These are phyloP conservation scores for Shinisaurus crocodilurus DNA, from an alignment of 2,113 vertebrate species.

Conservation along the genomic window DNA sequence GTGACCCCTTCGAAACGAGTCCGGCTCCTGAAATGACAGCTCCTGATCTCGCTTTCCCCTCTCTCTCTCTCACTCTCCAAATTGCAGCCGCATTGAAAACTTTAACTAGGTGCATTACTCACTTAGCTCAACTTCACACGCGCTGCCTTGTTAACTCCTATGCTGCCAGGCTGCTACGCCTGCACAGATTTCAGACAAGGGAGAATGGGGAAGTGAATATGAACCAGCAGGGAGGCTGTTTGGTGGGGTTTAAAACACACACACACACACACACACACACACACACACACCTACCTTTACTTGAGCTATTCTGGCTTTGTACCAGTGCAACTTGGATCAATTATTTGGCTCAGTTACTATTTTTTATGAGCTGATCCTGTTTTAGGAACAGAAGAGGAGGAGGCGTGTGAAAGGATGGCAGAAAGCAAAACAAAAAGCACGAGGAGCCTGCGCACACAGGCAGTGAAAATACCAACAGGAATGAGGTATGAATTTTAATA, in stretches of 20 bases:
- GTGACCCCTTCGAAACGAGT: conserved; percentile 16
- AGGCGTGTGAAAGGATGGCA: neutral
- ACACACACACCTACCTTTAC: neutral
- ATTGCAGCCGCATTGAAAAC: conserved; percentile 57
- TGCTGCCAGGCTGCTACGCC: conserved; percentile 23
- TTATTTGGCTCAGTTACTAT: neutral
- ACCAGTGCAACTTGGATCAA: neutral
- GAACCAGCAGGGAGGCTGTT: neutral
- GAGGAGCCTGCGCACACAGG: neutral
- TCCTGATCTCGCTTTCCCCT: neutral
- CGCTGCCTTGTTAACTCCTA: conserved; percentile 71
- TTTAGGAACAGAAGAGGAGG: accelerated
- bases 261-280: neutral
- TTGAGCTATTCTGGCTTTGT: conserved; percentile 1
- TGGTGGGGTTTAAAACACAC: neutral
- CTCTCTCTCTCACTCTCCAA: conserved; percentile 4
- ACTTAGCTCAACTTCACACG: conserved; percentile 55
- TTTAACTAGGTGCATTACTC: conserved; percentile 58
- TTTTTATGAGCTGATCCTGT: accelerated
- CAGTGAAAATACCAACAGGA: neutral
- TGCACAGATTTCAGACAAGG: conserved; percentile 1
- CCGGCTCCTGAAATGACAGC: conserved; percentile 11
- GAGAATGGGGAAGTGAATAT: neutral
- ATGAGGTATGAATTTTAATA: neutral
- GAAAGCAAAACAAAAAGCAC: neutral